A percentile compares a stretch with the other conserved stretches of the same genome.
Evolutionary conservation across 2,888 invertebrate species (phyloP).

Genomic region (Tillus elongatus): DNA sequence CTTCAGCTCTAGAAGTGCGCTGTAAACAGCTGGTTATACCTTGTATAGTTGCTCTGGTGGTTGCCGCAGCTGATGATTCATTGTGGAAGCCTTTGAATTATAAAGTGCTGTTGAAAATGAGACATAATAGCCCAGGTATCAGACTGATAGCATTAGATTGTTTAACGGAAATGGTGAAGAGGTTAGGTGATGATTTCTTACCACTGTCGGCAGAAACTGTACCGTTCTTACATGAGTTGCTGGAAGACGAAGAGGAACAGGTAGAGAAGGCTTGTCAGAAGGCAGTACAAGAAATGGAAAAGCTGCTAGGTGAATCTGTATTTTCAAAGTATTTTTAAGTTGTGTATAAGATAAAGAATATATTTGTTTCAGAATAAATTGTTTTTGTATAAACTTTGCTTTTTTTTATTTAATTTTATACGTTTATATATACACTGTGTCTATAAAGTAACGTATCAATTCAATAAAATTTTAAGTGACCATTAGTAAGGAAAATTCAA

Average conservation of each 20-base stretch:
- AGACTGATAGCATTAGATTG: constrained; percentile 63
- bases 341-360: constrained; percentile 7
- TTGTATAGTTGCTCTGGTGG: constrained; percentile 74
- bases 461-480: too few relatives aligned
- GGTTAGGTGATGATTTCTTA: constrained; percentile 81
- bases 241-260: constrained; percentile 79
- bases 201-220: constrained; percentile 86
- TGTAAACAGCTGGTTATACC: constrained; percentile 58
- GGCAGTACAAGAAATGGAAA: constrained; percentile 76
- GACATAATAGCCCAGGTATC: constrained; percentile 65
- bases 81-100: constrained; percentile 87
- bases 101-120: constrained; percentile 79
- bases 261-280: constrained; percentile 74
- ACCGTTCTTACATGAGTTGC: constrained; percentile 84
- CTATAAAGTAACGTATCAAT: too few relatives aligned
- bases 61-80: constrained; percentile 74
- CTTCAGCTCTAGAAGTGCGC: constrained; percentile 50
- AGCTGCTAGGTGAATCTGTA: constrained; percentile 80
- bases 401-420: too few relatives aligned
- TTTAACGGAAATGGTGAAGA: constrained; percentile 69
- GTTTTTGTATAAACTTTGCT: constrained; percentile 2
- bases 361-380: constrained; percentile 6
- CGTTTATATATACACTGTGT: too few relatives aligned
- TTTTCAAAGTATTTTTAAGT: constrained; percentile 75
- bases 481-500: too few relatives aligned